Evolutionary conservation across 2,888 invertebrate species (phyloP).

Genomic region (Saturnia japonica): DNA sequence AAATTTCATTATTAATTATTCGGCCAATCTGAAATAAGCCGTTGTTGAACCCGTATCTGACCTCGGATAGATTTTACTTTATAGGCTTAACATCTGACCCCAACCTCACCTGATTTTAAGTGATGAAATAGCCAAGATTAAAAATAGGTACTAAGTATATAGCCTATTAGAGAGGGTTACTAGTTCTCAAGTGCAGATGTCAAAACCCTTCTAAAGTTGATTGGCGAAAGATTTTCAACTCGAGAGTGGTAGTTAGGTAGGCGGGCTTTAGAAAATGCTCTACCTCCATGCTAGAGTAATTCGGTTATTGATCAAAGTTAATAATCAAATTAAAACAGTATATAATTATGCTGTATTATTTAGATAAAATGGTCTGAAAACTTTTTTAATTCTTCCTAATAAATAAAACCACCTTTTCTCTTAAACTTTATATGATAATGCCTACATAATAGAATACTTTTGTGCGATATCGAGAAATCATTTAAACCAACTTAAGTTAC

Average conservation of each 20-base stretch:
- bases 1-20: neutral
- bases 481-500: no score
- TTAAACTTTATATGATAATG: no score
- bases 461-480: no score
- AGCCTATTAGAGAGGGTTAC: neutral
- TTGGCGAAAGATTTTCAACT: neutral
- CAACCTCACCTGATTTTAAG: neutral
- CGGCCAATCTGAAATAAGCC: neutral
- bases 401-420: no score
- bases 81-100: neutral
- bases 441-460: neutral
- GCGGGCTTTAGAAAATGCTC: neutral
- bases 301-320: no score
- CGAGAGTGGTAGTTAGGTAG: neutral
- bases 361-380: neutral
- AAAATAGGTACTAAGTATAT: no score
- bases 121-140: neutral
- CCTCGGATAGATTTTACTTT: neutral
- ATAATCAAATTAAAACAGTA: neutral
- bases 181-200: neutral
- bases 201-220: no score
- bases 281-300: neutral
- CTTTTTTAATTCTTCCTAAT: neutral
- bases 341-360: neutral
- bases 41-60: no score